These are phyloP conservation scores for Catonia carolina DNA, from an alignment of 2,888 invertebrate genomes.

Conservation along the genomic window DNA sequence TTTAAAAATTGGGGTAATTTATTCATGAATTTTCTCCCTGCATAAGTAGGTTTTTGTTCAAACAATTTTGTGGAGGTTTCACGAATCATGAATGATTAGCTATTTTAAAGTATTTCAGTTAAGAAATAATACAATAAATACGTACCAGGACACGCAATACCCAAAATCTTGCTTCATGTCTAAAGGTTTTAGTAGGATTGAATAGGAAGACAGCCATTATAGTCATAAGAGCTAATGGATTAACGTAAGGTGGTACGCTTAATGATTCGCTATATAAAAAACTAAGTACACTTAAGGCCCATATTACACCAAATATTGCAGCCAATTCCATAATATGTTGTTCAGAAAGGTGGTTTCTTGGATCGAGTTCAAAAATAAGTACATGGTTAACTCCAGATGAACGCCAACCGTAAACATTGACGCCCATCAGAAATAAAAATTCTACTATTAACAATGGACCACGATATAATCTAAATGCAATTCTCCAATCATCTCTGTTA, in stretches of 20 bases:
- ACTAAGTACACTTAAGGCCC: constrained; percentile 57
- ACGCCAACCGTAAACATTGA: constrained; percentile 76
- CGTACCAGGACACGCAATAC: constrained; percentile 56
- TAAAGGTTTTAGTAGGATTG: constrained; percentile 69
- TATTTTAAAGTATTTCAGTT: too few species aligned
- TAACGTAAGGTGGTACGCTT: constrained; percentile 67
- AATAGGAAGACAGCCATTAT: constrained; percentile 63
- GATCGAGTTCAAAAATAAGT: constrained; percentile 75
- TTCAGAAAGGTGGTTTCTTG: constrained; percentile 66
- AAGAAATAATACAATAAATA: too few species aligned
- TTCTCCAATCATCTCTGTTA: constrained; percentile 52
- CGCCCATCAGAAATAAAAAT: constrained; percentile 68
- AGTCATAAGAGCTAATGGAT: constrained; percentile 62
- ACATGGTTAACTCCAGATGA: constrained; percentile 79
- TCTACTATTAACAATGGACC: constrained; percentile 70
- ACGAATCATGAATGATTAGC: too few species aligned
- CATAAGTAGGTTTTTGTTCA: too few species aligned
- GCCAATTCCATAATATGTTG: constrained; percentile 62
- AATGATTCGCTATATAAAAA: constrained; percentile 60
- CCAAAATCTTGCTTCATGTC: constrained; percentile 72
- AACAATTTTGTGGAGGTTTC: too few species aligned
- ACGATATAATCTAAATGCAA: constrained; percentile 70
- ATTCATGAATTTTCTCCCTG: too few species aligned
- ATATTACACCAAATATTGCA: constrained; percentile 66
- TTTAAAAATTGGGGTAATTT: too few species aligned